Conservation (phyloP, 2,888 invertebrate species). For the Acleris laterana region DNA sequence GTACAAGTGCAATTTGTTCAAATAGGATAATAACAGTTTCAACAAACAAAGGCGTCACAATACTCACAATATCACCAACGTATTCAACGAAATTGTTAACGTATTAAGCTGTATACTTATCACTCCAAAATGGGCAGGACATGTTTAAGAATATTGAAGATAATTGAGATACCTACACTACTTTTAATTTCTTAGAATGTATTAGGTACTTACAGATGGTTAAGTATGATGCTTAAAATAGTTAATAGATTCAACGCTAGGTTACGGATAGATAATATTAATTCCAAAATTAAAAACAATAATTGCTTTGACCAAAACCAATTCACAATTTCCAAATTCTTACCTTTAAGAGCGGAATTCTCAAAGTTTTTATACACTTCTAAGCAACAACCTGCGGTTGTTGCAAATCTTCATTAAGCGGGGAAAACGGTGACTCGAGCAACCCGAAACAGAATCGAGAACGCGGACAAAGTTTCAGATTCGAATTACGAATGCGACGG, state of each 20-base stretch:
- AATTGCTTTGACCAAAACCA: no score
- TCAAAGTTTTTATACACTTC: constrained; percentile 82
- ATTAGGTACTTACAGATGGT: not conserved
- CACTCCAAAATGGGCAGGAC: no score
- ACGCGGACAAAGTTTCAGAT: constrained; percentile 12
- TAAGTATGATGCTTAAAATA: no score
- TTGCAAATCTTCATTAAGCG: constrained; percentile 64
- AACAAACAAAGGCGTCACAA: constrained; percentile 1
- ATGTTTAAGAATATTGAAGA: no score
- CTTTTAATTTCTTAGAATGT: not conserved
- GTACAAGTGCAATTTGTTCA: constrained; percentile 6
- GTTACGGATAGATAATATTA: no score
- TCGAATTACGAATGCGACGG: constrained; percentile 23
- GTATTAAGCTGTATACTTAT: no score
- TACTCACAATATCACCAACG: constrained; percentile 3
- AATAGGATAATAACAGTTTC: not conserved
- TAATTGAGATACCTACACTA: no score
- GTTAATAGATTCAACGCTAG: no score
- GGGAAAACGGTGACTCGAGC: constrained; percentile 33
- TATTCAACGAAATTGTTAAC: no score
- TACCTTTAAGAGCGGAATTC: constrained; percentile 86
- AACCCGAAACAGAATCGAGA: constrained; percentile 30
- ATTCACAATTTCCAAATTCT: constrained; percentile 47
- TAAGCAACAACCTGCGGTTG: constrained; percentile 83
- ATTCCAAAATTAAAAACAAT: no score